phyloP scores from a whole-genome alignment of 2,113 vertebrate species.

The Mixornis gularis region DNA sequence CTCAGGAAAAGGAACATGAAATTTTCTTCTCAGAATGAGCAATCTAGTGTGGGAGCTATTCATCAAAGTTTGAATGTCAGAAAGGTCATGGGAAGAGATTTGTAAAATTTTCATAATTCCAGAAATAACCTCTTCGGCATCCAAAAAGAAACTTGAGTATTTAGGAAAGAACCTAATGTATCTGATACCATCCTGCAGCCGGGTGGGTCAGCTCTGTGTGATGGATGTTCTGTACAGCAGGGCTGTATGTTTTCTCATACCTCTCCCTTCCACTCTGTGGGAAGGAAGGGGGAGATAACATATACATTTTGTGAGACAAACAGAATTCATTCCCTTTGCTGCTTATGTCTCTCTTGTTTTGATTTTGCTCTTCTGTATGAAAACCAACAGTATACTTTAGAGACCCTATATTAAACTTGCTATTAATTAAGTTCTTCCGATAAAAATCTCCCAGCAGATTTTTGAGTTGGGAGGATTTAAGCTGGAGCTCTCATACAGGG shows the following conservation, averaged over 20 bases:
- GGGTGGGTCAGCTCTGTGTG: not conserved
- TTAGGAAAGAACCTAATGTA: slow-evolving; percentile 2
- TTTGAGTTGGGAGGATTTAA: not conserved
- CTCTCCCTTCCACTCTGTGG: not conserved
- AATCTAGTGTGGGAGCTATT: slow-evolving; percentile 46
- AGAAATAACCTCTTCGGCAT: slow-evolving; percentile 47
- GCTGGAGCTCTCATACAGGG: not conserved
- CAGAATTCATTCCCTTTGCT: not conserved
- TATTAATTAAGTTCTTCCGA: slow-evolving; percentile 38
- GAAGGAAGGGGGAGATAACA: not conserved
- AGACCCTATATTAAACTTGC: not conserved
- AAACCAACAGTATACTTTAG: not conserved
- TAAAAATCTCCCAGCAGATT: not conserved
- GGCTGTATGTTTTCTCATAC: not conserved
- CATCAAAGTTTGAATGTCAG: slow-evolving; percentile 48
- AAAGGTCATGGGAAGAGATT: slow-evolving; percentile 67
- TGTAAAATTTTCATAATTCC: slow-evolving; percentile 59
- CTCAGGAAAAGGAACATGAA: slow-evolving; percentile 36
- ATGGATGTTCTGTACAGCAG: not conserved
- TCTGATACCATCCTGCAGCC: not conserved
- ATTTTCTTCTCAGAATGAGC: slow-evolving; percentile 44
- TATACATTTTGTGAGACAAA: not conserved
- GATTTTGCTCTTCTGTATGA: not conserved
- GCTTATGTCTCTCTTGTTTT: not conserved
- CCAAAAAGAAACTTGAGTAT: not conserved